A percentile compares a stretch with the other conserved stretches of the same genome.
These are phyloP conservation scores for Pararge aegeria DNA, from an alignment of 1,140 invertebrate genomes.

Conservation along the genomic window DNA sequence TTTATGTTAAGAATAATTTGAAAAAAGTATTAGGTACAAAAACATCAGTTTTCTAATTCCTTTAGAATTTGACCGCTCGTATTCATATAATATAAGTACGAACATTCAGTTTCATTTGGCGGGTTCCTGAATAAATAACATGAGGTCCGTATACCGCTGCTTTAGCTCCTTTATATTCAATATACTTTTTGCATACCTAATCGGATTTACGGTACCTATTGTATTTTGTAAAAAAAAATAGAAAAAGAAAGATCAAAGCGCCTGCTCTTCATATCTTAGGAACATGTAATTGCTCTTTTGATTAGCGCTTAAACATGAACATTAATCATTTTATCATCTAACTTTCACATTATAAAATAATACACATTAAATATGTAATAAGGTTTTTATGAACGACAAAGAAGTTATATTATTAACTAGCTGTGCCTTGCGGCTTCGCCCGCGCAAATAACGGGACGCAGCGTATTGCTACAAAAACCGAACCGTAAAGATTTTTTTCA, in stretches of 20 bases:
- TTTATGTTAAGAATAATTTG: too few species aligned
- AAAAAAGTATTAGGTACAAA: too few species aligned
- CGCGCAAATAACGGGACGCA: too few species aligned
- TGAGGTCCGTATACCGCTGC: conserved; percentile 13
- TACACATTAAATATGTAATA: too few species aligned
- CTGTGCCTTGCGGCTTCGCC: too few species aligned
- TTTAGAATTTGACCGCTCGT: neutral
- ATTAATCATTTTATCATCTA: too few species aligned
- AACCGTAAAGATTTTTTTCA: too few species aligned
- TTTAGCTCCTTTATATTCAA: conserved; percentile 15
- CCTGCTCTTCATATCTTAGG: neutral
- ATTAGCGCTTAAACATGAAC: too few species aligned
- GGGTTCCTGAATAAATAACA: conserved; percentile 18
- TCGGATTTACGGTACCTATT: conserved; percentile 12
- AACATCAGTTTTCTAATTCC: neutral
- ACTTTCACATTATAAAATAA: conserved; percentile 13
- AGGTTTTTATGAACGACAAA: too few species aligned
- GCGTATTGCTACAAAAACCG: too few species aligned
- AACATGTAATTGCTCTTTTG: too few species aligned
- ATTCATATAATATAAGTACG: conserved; percentile 4
- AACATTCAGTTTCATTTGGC: conserved; percentile 12
- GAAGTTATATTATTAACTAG: too few species aligned
- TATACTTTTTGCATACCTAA: conserved; percentile 21
- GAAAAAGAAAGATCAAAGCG: neutral
- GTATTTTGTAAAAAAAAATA: neutral